Evolutionary conservation across 2,888 invertebrate genomes (phyloP).

Genomic region (Stenurella melanura): DNA sequence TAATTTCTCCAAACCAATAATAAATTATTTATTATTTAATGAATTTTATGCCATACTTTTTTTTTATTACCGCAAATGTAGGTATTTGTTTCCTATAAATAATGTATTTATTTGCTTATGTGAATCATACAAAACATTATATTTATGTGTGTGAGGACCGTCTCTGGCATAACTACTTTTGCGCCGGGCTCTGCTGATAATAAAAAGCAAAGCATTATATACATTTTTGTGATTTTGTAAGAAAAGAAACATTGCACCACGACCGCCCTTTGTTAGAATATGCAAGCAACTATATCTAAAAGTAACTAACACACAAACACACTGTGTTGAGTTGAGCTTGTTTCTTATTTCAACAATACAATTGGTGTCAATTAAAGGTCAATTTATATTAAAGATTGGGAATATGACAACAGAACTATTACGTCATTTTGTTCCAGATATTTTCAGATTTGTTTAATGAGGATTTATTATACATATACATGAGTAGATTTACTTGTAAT

Average conservation of each 20-base stretch:
- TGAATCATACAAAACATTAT: too few relatives aligned
- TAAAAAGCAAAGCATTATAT: too few relatives aligned
- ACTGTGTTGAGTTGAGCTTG: slow-evolving; percentile 45
- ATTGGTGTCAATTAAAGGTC: slow-evolving; percentile 73
- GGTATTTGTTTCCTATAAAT: too few relatives aligned
- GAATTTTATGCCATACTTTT: too few relatives aligned
- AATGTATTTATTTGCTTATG: too few relatives aligned
- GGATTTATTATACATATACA: slow-evolving; percentile 51
- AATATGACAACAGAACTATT: slow-evolving; percentile 65
- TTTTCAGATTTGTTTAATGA: slow-evolving; percentile 67
- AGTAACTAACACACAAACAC: slow-evolving; percentile 6
- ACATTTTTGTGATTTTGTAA: background rate
- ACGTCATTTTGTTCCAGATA: slow-evolving; percentile 68
- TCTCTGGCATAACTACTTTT: too few relatives aligned
- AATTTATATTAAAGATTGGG: slow-evolving; percentile 71
- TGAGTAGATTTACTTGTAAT: slow-evolving; percentile 32
- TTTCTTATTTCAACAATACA: slow-evolving; percentile 67
- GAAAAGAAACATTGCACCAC: background rate
- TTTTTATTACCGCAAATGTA: too few relatives aligned
- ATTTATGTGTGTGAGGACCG: too few relatives aligned
- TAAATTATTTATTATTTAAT: too few relatives aligned
- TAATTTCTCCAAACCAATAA: too few relatives aligned
- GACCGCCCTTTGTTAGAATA: background rate
- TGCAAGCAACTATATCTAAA: background rate
- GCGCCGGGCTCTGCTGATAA: too few relatives aligned